phyloP scores from a whole-genome alignment of 2,797 vertebrate genomes.

The Chrysolophus pictus region DNA sequence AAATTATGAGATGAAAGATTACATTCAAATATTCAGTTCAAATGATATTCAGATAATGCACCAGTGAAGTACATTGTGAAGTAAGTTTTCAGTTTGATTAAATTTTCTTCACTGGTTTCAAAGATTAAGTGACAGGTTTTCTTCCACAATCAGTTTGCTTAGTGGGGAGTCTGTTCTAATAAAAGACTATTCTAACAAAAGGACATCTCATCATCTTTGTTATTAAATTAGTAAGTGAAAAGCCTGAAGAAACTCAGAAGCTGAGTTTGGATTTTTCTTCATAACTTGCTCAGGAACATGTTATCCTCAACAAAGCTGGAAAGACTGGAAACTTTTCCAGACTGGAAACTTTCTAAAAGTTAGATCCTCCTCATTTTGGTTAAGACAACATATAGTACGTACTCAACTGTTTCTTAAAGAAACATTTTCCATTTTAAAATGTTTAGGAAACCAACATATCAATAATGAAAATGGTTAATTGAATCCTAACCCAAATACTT shows the following conservation, averaged over 20 bases:
- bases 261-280: background rate
- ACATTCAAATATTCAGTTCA: background rate
- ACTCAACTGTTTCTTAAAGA: background rate
- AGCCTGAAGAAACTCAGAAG: background rate
- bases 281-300: background rate
- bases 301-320: background rate
- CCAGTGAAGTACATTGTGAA: background rate
- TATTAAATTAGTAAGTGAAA: background rate
- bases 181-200: background rate
- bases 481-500: background rate
- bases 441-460: background rate
- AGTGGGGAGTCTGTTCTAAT: background rate
- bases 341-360: background rate
- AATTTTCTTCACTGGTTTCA: background rate
- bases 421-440: background rate
- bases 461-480: background rate
- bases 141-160: background rate
- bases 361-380: background rate
- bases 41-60: background rate
- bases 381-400: background rate
- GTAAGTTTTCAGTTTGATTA: background rate
- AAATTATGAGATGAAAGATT: background rate
- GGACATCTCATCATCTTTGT: background rate
- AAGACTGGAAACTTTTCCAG: background rate
- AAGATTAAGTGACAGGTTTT: background rate